Evolutionary conservation across 2,113 vertebrate genomes (phyloP).

Genomic region (Aegotheles bennettii): DNA sequence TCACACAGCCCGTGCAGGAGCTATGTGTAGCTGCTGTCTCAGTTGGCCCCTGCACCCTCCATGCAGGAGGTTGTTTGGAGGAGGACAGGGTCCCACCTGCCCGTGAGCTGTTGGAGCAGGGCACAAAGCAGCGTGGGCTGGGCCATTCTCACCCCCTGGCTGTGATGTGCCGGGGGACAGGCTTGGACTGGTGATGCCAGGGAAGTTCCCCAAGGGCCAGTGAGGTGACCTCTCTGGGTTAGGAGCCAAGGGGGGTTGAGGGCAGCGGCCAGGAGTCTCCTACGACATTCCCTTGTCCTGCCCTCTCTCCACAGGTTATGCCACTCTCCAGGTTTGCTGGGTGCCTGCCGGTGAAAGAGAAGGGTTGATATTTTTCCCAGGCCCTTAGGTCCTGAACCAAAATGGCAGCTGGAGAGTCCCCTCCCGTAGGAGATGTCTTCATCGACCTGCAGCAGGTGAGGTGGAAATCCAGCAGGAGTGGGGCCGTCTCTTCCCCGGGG

Average conservation of each 20-base stretch:
- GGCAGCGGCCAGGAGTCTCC: conserved; percentile 7
- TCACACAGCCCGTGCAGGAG: neutral
- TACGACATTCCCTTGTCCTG: conserved; percentile 55
- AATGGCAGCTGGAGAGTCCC: conserved; percentile 88
- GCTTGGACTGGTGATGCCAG: neutral
- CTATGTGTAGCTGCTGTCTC: neutral
- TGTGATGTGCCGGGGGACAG: neutral
- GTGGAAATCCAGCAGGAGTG: neutral
- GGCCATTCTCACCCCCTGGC: accelerated
- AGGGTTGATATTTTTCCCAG: conserved; percentile 81
- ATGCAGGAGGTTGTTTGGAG: neutral
- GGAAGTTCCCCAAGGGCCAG: neutral
- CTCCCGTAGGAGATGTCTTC: conserved; percentile 79
- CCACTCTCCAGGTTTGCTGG: conserved; percentile 84
- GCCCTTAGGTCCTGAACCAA: conserved; percentile 68
- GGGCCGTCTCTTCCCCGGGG: neutral
- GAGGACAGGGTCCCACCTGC: neutral
- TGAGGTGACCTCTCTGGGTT: neutral
- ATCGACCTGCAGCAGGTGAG: conserved; percentile 83
- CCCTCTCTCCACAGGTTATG: conserved; percentile 82
- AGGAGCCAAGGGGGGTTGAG: neutral
- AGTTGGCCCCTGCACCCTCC: neutral
- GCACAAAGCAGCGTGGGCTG: accelerated
- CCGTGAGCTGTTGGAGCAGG: neutral
- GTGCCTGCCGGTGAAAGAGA: conserved; percentile 86